A percentile compares a stretch with the other conserved stretches of the same genome.
Evolutionary conservation across 2,797 vertebrate species (phyloP).

Genomic region (Acanthurus leucopareius): DNA sequence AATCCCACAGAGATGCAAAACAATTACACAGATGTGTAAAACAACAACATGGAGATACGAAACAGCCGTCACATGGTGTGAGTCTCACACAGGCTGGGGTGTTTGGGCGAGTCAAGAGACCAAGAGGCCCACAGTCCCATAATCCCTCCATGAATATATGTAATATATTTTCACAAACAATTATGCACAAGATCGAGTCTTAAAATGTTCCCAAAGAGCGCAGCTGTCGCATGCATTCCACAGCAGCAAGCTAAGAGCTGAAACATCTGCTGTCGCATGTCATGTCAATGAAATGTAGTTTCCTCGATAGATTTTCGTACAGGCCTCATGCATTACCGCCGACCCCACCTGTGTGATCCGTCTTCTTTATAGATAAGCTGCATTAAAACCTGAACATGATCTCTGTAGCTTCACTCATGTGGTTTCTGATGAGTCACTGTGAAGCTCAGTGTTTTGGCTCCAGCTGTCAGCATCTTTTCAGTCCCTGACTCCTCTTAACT

Average conservation of each 20-base stretch:
- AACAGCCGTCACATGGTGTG: background rate
- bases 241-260: background rate
- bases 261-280: background rate
- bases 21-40: background rate
- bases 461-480: too few relatives aligned
- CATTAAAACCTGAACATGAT: too few relatives aligned
- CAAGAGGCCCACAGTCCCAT: background rate
- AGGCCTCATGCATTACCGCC: too few relatives aligned
- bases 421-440: too few relatives aligned
- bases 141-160: background rate
- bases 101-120: too few relatives aligned
- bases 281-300: too few relatives aligned
- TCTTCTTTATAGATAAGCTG: too few relatives aligned
- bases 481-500: too few relatives aligned
- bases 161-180: background rate
- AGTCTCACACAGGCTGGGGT: background rate
- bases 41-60: background rate
- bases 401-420: too few relatives aligned
- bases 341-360: too few relatives aligned
- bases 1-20: background rate
- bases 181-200: background rate
- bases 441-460: too few relatives aligned
- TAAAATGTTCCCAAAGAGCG: background rate
- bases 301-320: too few relatives aligned
- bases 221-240: slow-evolving; percentile 4